Conservation (phyloP, 2,113 vertebrate species). For the Gymnocephalus cernua region DNA sequence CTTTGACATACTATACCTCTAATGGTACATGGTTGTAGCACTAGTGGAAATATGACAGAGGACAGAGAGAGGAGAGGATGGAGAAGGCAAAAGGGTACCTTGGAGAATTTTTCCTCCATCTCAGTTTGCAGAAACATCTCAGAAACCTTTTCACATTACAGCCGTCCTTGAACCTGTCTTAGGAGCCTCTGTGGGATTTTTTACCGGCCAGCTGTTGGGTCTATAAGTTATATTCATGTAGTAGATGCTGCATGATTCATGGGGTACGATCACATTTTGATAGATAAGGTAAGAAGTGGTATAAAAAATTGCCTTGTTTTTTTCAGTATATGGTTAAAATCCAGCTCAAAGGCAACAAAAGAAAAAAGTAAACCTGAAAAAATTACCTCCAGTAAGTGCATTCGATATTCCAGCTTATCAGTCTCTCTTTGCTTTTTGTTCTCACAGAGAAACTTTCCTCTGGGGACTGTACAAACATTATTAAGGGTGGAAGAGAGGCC, state of each 20-base stretch:
- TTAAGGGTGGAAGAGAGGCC: background rate
- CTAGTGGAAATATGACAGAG: background rate
- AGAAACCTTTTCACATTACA: conserved; percentile 11
- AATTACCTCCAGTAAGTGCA: background rate
- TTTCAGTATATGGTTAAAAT: background rate
- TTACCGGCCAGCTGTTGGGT: conserved; percentile 29
- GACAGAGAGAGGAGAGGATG: conserved; percentile 2
- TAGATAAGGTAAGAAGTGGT: background rate
- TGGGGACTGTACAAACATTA: background rate
- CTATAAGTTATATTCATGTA: background rate
- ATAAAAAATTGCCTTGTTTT: background rate
- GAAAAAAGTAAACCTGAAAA: conserved; percentile 4
- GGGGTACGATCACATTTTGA: conserved; percentile 1
- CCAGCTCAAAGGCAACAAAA: conserved; percentile 2
- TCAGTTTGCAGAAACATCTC: conserved; percentile 7
- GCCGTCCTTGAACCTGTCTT: conserved; percentile 23
- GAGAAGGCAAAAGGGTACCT: background rate
- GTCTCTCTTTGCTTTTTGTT: conserved; percentile 11
- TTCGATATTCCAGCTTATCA: background rate
- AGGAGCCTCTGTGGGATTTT: conserved; percentile 28
- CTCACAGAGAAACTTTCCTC: background rate
- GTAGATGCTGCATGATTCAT: conserved; percentile 26
- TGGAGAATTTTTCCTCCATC: background rate
- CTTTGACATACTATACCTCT: conserved; percentile 19
- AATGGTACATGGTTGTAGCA: too few species aligned